Evolutionary conservation across 1,140 invertebrate genomes (phyloP).

Genomic region (Leptopilina clavipes): DNA sequence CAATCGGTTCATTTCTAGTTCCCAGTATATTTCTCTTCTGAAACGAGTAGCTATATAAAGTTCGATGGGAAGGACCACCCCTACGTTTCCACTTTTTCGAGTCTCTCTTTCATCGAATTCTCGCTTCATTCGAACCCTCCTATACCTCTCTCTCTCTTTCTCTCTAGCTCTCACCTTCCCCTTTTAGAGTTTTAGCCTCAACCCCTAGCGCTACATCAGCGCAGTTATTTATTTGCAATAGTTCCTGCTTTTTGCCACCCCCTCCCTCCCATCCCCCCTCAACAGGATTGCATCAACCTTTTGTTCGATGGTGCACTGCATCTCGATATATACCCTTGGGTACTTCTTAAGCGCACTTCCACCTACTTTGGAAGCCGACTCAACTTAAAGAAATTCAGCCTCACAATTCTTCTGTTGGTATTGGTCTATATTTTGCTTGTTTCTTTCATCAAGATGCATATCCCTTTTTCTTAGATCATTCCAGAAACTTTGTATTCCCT

Average conservation of each 20-base stretch:
- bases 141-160: neutral
- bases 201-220: neutral
- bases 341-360: constrained; percentile 25
- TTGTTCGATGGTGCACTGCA: neutral
- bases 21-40: constrained; percentile 9
- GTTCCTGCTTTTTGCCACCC: constrained; percentile 28
- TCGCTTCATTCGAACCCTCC: neutral
- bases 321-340: constrained; percentile 13
- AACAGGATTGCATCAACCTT: neutral
- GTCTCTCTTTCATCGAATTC: constrained; percentile 19
- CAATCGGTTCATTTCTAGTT: constrained; percentile 26
- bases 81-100: constrained; percentile 23
- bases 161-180: neutral
- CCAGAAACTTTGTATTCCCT: neutral
- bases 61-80: neutral
- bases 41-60: neutral
- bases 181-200: constrained; percentile 7
- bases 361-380: neutral
- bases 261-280: neutral
- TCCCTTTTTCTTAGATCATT: neutral
- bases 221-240: constrained; percentile 32
- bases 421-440: neutral
- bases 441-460: neutral
- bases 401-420: constrained; percentile 3
- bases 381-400: constrained; percentile 18